phyloP scores from a whole-genome alignment of 2,797 vertebrate genomes.

The Malurus leucopterus region DNA sequence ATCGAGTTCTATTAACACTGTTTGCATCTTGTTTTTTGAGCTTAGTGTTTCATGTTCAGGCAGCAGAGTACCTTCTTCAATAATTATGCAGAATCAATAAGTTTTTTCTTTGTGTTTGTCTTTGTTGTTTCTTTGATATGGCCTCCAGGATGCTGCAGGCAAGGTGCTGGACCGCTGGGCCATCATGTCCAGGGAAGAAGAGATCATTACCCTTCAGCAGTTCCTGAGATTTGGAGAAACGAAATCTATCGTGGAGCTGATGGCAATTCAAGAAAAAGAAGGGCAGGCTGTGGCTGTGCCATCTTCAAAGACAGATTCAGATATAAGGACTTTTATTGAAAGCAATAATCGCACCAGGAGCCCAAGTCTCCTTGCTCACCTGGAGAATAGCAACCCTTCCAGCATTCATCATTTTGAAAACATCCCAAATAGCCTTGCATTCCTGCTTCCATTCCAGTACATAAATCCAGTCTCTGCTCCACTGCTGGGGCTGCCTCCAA shows the following conservation, averaged over 20 bases:
- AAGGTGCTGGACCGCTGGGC: constrained; percentile 99
- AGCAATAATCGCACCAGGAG: constrained; percentile 97
- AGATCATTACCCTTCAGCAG: constrained; percentile 99
- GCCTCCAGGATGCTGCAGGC: constrained; percentile 95
- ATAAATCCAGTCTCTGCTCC: constrained; percentile 98
- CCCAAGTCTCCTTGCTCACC: constrained; percentile 91
- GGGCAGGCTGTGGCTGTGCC: constrained; percentile 96
- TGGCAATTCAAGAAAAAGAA: constrained; percentile 99
- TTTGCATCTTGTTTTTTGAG: constrained; percentile 74
- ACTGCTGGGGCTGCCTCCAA: constrained; percentile 93
- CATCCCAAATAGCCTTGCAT: constrained; percentile 97
- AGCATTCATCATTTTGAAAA: constrained; percentile 99
- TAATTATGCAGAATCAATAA: constrained; percentile 93
- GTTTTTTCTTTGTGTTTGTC: constrained; percentile 82
- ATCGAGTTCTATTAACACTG: constrained; percentile 66
- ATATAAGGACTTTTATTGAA: constrained; percentile 99
- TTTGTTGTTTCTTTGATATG: constrained; percentile 90
- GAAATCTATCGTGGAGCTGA: constrained; percentile 98
- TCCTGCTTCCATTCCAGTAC: constrained; percentile 96
- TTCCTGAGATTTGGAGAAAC: constrained; percentile 98
- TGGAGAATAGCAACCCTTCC: constrained; percentile 96
- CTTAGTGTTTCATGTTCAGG: constrained; percentile 73
- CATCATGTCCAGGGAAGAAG: constrained; percentile 99
- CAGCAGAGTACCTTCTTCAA: constrained; percentile 70
- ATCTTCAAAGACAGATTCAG: constrained; percentile 96